Base-by-base conservation (phyloP, 1,140 invertebrate genomes). In the Eufriesea mexicana region DNA sequence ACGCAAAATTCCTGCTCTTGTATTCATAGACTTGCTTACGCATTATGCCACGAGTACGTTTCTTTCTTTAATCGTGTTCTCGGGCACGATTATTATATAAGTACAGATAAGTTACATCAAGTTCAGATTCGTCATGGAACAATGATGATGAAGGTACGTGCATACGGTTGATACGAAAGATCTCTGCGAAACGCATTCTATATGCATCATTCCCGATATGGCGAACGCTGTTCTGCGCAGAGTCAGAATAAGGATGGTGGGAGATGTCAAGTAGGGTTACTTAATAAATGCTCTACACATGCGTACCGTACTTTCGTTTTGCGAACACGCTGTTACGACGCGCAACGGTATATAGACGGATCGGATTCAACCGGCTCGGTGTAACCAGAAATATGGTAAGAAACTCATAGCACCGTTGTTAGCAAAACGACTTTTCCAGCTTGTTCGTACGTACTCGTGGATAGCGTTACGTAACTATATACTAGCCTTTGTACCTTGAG, bases 381-480 rank as follows among this genome's bases (percentile, higher is more conserved):
- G 7, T 6, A 25, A 47, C 10, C 16, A 55, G 23, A 23, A 54
- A 10, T 9, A 82, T 82, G 79, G 79, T 82, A 76, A 82, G 79
- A 35, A 49, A 35, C 59, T 28, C 18, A 20, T 9, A n/a, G n/a
- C 16, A 2, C 2, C 1, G 18, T 51, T 62, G 47, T 66, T 20
- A 14, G 18, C 4, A 25, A 49, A 51, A 8, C n/a, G 45, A 51
- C 42, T 25, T 16, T 9, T 2, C 23, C 28, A 18, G 5, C 25
- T 12, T 2, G 20, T 25, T 25, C 9, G 6, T 2, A 45, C 5
- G 9, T 2, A 6, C 4, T 2, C 12, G 14, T 18, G 14, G n/a
- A 8, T 25, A 73, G 18, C 5, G 0, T 80, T 73, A 74, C 49
- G n/a, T 49, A 55, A 80, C 23, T 18, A 9, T 14, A 42, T 7